A percentile compares a stretch with the other conserved stretches of the same genome.
These are phyloP conservation scores for Sesia apiformis DNA, from an alignment of 2,888 invertebrate species.

Conservation along the genomic window DNA sequence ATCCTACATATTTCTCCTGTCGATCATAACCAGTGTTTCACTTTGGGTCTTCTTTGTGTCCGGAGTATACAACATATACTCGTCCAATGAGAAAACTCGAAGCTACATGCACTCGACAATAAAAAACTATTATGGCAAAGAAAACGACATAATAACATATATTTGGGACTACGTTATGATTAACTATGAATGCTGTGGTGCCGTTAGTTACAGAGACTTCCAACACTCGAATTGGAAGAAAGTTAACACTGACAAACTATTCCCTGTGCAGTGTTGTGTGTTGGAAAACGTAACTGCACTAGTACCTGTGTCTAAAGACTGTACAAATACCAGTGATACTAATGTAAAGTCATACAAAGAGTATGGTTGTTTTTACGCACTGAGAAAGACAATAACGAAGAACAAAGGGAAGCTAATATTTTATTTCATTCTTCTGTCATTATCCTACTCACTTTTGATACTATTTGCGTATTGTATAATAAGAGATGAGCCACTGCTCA, in stretches of 20 bases:
- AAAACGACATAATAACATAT: constrained; percentile 45
- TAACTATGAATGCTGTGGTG: constrained; percentile 54
- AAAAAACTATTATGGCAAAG: constrained; percentile 38
- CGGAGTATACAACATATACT: constrained; percentile 49
- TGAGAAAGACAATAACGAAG: constrained; percentile 29
- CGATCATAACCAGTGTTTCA: constrained; percentile 27
- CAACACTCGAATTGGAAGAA: constrained; percentile 39
- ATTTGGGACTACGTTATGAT: constrained; percentile 52
- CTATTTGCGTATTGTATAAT: constrained; percentile 50
- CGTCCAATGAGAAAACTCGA: constrained; percentile 34
- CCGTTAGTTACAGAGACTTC: constrained; percentile 41
- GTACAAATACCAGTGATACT: constrained; percentile 23
- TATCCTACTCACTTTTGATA: constrained; percentile 30
- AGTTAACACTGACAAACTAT: constrained; percentile 25
- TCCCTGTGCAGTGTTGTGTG: constrained; percentile 52
- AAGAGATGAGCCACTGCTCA: constrained; percentile 42
- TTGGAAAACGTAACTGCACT: constrained; percentile 32
- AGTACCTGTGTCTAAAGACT: constrained; percentile 32
- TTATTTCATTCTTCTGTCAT: constrained; percentile 26
- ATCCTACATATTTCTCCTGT: constrained; percentile 48
- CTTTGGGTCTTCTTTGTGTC: constrained; percentile 53
- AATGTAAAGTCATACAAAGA: constrained; percentile 25
- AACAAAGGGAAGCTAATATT: constrained; percentile 40
- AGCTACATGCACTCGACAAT: constrained; percentile 30
- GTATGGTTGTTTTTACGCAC: constrained; percentile 38